Evolutionary conservation across 1,140 invertebrate species (phyloP).

Genomic region (Pinna nobilis): DNA sequence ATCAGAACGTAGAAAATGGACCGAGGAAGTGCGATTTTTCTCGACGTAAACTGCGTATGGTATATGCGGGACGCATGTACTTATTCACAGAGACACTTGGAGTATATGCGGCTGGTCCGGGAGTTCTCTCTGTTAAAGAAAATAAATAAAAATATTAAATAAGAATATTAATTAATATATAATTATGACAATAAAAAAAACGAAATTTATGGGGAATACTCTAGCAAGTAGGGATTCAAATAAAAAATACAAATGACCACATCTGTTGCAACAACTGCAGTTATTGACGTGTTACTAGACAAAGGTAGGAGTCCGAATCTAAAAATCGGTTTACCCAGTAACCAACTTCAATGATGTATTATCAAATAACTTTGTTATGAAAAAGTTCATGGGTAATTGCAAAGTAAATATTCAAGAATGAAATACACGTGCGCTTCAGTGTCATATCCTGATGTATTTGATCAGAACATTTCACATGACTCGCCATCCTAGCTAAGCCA

Average conservation of each 20-base stretch:
- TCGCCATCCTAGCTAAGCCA: no score
- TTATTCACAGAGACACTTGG: conserved; percentile 40
- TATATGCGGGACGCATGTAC: conserved; percentile 49
- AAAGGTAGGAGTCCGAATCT: not conserved
- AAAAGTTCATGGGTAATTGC: no score
- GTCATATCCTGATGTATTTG: no score
- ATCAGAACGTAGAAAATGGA: conserved; percentile 74
- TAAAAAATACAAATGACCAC: not conserved
- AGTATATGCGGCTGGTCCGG: conserved; percentile 61
- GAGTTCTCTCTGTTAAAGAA: conserved; percentile 53
- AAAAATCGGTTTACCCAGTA: no score
- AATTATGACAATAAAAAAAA: not conserved
- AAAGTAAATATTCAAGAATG: no score
- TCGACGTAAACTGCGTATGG: conserved; percentile 56
- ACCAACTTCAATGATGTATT: no score
- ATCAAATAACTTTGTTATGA: no score
- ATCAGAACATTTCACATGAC: no score
- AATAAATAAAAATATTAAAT: not conserved
- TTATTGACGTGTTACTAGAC: not conserved
- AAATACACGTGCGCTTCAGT: no score
- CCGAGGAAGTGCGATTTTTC: conserved; percentile 64
- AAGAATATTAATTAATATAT: not conserved
- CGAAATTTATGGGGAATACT: not conserved
- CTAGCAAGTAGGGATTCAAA: not conserved
- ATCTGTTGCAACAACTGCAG: not conserved